Evolutionary conservation across 2,888 invertebrate species (phyloP), one percentile per base, ranked within the genome.

Genomic region (Siphlonurus alternatus): DNA sequence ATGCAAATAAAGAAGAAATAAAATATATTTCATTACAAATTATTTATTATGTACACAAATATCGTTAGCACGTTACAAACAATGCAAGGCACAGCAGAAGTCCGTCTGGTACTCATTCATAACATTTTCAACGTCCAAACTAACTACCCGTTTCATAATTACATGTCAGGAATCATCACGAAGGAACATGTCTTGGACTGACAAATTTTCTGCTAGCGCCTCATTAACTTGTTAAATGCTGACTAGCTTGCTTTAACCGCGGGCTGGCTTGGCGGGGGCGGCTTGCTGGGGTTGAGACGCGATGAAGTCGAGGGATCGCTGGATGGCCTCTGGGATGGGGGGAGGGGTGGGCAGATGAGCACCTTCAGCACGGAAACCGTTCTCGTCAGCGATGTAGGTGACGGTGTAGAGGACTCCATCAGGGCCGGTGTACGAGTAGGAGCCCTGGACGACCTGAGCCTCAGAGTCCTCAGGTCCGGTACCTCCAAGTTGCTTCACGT

Each of bases 281-380:
- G 38, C 38, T 38, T 38, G 38, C 15, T 81, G 79, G 2, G 86
- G 85, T 66, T 84, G 78, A 2, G 84, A 82, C 18, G 84, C 83
- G 67, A 85, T 77, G 74, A 81, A 83, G 23, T 84, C 85, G 68
- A 86, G 74, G 61, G 86, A 82, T 67, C 81, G 82, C 70, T 83
- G 84, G 68, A 89, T 89, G 69, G 85, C 88, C 63, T 82, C 79
- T 7, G 89, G 89, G 68, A 88, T 85, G 22, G 89, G 88, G n/a
- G 89, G 89, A 2, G 89, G 87, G 10, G 89, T 89, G 15, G 89
- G 89, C 59, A 89, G 76, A 74, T 89, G 89, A 61, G 83, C 86
- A 53, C 89, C 89, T 74, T 81, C 65, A 1, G 63, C 25, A 0
- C 60, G 59, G 38, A 63, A 63, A 18, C 88, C 88, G 70, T 86